phyloP scores from a whole-genome alignment of 2,113 vertebrate species.

The Paralichthys olivaceus region DNA sequence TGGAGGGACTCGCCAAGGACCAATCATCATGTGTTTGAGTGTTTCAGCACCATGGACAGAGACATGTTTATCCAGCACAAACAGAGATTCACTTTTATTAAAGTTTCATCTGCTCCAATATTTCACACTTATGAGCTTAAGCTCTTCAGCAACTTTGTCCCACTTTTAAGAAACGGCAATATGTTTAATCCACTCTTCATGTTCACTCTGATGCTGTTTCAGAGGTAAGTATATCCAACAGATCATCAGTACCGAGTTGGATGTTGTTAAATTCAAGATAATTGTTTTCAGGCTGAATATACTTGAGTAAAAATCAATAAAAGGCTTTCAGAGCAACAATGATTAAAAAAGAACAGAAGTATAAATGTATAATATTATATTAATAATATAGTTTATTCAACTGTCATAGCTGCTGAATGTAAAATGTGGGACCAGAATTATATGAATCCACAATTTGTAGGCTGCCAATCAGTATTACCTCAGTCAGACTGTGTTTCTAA shows the following conservation, averaged over 20 bases:
- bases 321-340: no score
- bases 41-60: slow-evolving; percentile 70
- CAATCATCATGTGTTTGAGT: neutral
- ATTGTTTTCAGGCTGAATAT: neutral
- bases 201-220: neutral
- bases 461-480: neutral
- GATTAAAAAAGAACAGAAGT: no score
- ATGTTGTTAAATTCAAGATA: neutral
- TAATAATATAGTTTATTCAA: no score
- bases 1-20: neutral
- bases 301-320: neutral
- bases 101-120: neutral
- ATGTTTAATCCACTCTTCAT: neutral
- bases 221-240: neutral
- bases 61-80: neutral
- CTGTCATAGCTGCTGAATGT: no score
- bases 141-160: neutral
- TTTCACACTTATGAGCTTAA: no score
- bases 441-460: no score
- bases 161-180: neutral
- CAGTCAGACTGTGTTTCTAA: neutral
- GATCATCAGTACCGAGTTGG: neutral
- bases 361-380: no score
- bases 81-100: no score
- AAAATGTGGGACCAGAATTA: no score